A percentile compares a stretch with the other conserved stretches of the same genome.
Conservation (phyloP, 1,140 invertebrate species). For the Ctenoplectra terminalis region DNA sequence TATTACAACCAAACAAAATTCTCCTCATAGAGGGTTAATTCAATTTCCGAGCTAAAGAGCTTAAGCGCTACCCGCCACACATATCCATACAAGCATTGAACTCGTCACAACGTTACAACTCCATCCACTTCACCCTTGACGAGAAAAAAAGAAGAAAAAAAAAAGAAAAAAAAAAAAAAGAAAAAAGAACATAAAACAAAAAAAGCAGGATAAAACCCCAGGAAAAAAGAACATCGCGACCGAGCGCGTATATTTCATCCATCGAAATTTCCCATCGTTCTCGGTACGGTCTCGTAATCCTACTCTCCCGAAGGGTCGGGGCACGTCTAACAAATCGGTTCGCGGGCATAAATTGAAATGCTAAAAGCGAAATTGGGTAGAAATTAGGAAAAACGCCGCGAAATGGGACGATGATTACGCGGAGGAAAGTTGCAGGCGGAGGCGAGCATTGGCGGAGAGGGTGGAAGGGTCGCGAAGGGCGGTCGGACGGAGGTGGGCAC, state of each 20-base stretch:
- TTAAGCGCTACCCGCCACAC: no score
- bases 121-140: not conserved
- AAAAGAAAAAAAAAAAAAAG: not conserved
- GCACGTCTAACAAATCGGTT: conserved; percentile 70
- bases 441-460: not conserved
- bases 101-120: not conserved
- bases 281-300: conserved; percentile 48
- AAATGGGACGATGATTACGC: conserved; percentile 73
- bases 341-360: conserved; percentile 79
- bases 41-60: no score
- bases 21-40: no score
- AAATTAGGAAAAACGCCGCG: conserved; percentile 75
- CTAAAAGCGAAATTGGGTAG: conserved; percentile 77
- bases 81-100: not conserved
- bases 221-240: not conserved
- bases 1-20: no score
- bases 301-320: conserved; percentile 20
- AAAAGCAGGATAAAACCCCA: no score
- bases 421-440: conserved; percentile 23
- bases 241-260: not conserved
- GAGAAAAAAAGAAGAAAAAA: not conserved
- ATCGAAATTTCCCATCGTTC: conserved; percentile 29
- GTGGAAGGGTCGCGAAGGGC: conserved; percentile 29
- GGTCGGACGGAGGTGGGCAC: conserved; percentile 45
- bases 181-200: no score